Evolutionary conservation across 2,113 vertebrate species (phyloP), one percentile per base, ranked within the genome.

Genomic region (Zosterops hypoxanthus): DNA sequence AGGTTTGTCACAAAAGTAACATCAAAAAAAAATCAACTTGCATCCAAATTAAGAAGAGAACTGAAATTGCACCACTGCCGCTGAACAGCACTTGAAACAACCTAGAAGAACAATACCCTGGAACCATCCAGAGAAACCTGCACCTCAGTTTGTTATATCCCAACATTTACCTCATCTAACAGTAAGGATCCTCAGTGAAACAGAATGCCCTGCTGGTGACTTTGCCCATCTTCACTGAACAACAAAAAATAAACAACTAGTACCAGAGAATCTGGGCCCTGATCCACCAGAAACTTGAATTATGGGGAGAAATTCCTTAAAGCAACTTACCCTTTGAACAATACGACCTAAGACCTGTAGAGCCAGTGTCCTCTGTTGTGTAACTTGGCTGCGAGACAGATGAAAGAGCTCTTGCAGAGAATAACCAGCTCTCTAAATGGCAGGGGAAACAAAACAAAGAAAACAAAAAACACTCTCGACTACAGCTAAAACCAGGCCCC

Each of bases 381-480:
- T 99, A 87, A 99, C 79, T 95, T 99, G 98, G 98, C 99, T 99
- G 44, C 99, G 99, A 60, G 98, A 99, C 94, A 99, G 97, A 92
- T 99, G 98, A 97, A 99, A 99, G 78, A 99, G 98, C 92, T 99
- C 99, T 97, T 99, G 99, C 64, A 99, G 97, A 64, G 99, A 99
- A 94, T 99, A 99, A 79, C 99, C 99, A 85, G 99, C 99, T 91
- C 98, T 98, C 99, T 99, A 89, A 77, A 76, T 17, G 6, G 25
- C 42, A 90, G 3, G 21, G 4, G 36, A 71, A 69, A 69, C 10
- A 82, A 72, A 81, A 64, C 26, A 83, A 71, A 81, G n/a, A 33
- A 60, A 81, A 21, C 17, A 47, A 59, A 71, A 72, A 52, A 31
- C 31, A 33, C 8, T 11, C 33, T 82, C 39, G 75, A 44, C 33